A percentile compares a stretch with the other conserved stretches of the same genome.
Conservation (phyloP, 2,797 vertebrate species). For the Mastacembelus armatus region DNA sequence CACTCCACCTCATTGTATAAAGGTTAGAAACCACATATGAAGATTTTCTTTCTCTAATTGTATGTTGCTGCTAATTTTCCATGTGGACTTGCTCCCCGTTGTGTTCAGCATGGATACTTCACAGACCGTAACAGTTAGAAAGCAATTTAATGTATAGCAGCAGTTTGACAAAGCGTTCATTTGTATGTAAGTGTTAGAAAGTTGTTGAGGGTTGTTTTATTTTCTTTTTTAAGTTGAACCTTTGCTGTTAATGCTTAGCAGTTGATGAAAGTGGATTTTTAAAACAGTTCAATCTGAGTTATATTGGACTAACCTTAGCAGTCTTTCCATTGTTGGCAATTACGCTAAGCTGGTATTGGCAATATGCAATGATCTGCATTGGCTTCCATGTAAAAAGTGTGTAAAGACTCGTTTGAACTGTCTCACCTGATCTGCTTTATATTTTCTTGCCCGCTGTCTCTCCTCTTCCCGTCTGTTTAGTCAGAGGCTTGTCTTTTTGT, state of each 20-base stretch:
- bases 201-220: background rate
- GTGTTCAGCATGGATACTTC: constrained; percentile 32
- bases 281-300: background rate
- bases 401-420: background rate
- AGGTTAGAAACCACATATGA: constrained; percentile 77
- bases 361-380: background rate
- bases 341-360: background rate
- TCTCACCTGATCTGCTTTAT: constrained; percentile 7
- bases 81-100: constrained; percentile 46
- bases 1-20: constrained; percentile 77
- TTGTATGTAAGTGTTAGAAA: constrained; percentile 19
- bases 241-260: constrained; percentile 2
- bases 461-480: constrained; percentile 23
- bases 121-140: constrained; percentile 29
- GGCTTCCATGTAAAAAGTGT: background rate
- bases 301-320: background rate
- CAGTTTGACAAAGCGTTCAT: constrained; percentile 27
- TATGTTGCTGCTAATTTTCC: constrained; percentile 73
- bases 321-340: background rate
- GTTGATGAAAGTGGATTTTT: background rate
- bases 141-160: constrained; percentile 46
- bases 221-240: constrained; percentile 3
- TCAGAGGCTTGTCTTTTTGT: constrained; percentile 51
- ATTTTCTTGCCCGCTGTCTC: constrained; percentile 48
- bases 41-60: constrained; percentile 73